phyloP scores from a whole-genome alignment of 2,113 vertebrate species.

The Aleadryas rufinucha region DNA sequence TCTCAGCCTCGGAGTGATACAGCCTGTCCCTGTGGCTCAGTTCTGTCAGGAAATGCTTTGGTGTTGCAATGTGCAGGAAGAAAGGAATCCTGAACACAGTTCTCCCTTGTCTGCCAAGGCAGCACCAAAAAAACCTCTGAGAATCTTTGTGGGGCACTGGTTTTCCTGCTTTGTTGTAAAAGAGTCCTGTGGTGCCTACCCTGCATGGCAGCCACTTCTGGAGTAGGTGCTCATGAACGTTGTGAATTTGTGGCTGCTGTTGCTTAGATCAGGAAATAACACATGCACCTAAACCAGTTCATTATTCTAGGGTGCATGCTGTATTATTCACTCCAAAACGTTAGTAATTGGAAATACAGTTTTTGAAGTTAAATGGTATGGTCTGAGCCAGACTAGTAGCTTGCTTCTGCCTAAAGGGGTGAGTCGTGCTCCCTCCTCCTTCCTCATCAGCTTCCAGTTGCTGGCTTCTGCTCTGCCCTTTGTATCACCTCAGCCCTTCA shows the following conservation, averaged over 20 bases:
- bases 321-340: background rate
- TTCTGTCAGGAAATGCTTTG: background rate
- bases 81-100: background rate
- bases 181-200: background rate
- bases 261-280: background rate
- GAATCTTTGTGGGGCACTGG: background rate
- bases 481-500: background rate
- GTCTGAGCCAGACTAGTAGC: background rate
- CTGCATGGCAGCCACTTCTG: background rate
- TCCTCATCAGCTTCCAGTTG: background rate
- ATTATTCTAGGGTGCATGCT: background rate
- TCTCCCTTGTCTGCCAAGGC: background rate
- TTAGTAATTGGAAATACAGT: background rate
- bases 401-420: background rate
- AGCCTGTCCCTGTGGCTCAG: background rate
- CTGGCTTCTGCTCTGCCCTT: background rate
- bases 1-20: background rate
- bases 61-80: background rate
- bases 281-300: background rate
- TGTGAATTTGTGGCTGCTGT: background rate
- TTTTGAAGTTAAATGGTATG: background rate
- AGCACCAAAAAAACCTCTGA: background rate
- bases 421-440: background rate
- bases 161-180: background rate
- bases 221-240: fast-evolving